Base-by-base conservation (phyloP, 2,888 invertebrate genomes). In the Meiosimyza decipiens region DNA sequence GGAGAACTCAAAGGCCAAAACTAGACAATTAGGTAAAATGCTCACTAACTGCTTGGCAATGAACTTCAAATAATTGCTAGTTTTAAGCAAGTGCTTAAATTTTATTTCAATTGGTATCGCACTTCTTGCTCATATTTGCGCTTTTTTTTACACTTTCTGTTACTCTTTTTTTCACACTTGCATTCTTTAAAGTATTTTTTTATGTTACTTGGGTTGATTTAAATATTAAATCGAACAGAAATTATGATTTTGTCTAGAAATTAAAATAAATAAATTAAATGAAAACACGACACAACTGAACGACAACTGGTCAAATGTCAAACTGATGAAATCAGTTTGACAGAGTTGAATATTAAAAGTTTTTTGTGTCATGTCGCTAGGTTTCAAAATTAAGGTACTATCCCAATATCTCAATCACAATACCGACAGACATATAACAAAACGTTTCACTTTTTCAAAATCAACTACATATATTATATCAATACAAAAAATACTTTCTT, bases 41-140 rank as follows among this genome's bases (percentile, higher is more conserved):
- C 16, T 33, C 13, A 22, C 15, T 6, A 52, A 11, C 22, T 68
- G 13, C 15, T 68, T 59, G 59, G 40, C 68, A 59, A 68, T 68
- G 66, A 66, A 54, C 66, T 66, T 66, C 66, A 66, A 40, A 52
- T 3, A 65, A 16, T 13, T 65, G 65, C 65, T 22, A 16, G 12
- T 2, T 22, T 22, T 22, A 22, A 22, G 22, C 22, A 22, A 22
- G 2, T 22, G 22, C 9, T 57, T 28, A 12, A 28, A 28, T 12
- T 28, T 57, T 22, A 16, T 57, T 5, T 12, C 13, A 57, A 15
- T 18, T 57, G 57, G 57, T 28, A 28, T 57, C 15, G 22, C 28
- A 57, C 22, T 57, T 57, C 28, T 57, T 57, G 55, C 28, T 18
- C 57, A 57, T 22, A 22, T 28, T 57, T 57, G 18, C 28, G 57